These are phyloP conservation scores for Drusus annulatus DNA, from an alignment of 1,140 invertebrate genomes.

Conservation along the genomic window DNA sequence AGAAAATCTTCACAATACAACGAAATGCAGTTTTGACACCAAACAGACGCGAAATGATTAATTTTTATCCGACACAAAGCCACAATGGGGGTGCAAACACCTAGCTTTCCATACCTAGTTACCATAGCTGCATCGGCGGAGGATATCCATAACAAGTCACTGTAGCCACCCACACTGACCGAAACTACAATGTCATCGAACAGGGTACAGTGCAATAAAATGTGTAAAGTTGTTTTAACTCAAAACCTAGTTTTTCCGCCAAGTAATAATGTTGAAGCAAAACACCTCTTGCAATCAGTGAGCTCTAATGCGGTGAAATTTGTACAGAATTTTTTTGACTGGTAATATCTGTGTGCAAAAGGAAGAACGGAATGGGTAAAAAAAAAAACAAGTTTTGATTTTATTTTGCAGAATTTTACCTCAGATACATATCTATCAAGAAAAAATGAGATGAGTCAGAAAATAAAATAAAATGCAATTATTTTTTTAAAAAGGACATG, in stretches of 20 bases:
- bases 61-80: conserved; percentile 50
- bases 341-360: too few species aligned
- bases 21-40: neutral
- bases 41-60: conserved; percentile 42
- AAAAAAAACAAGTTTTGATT: too few species aligned
- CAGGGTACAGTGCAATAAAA: conserved; percentile 12
- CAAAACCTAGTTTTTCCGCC: neutral
- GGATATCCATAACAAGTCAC: conserved; percentile 18
- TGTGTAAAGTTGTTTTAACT: neutral
- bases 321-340: too few species aligned
- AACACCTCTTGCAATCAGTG: too few species aligned
- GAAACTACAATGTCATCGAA: conserved; percentile 29
- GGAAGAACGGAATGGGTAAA: too few species aligned
- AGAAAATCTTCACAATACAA: neutral
- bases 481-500: too few species aligned
- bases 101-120: neutral
- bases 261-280: neutral
- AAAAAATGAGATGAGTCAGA: too few species aligned
- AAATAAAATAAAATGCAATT: too few species aligned
- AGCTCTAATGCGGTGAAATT: too few species aligned
- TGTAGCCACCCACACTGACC: conserved; percentile 26
- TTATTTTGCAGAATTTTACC: too few species aligned
- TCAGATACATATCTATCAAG: too few species aligned
- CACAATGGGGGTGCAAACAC: conserved; percentile 7
- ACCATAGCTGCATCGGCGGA: neutral